These are phyloP conservation scores for Echinarachnius parma DNA, from an alignment of 53 echinoderm and acorn worm genomes.

Conservation along the genomic window DNA sequence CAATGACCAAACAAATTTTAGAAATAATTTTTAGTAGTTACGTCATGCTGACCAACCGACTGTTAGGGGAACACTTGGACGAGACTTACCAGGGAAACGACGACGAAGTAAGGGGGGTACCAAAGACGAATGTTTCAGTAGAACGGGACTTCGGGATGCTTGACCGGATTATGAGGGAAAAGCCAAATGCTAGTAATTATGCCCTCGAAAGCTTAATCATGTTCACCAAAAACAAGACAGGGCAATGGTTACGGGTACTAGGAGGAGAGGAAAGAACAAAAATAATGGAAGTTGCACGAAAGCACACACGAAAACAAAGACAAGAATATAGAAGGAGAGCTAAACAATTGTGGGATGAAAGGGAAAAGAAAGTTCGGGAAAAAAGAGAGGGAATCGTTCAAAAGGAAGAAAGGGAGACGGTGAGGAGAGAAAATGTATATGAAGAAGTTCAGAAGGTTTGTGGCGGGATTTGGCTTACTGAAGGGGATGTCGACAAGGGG, in stretches of 20 bases:
- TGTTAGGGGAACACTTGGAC: no score
- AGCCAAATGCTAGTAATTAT: constrained; percentile 35
- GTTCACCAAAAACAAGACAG: constrained; percentile 38
- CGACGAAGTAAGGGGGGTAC: no score
- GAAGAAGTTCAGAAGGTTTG: constrained; percentile 1
- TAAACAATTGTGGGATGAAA: neutral
- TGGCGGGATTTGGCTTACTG: constrained; percentile 10
- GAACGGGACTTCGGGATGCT: no score
- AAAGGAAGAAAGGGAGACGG: constrained; percentile 15
- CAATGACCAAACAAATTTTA: no score
- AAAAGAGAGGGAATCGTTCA: neutral
- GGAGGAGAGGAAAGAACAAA: neutral
- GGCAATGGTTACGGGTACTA: constrained; percentile 23
- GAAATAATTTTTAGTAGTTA: no score
- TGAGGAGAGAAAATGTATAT: constrained; percentile 5
- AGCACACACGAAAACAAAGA: constrained; percentile 8
- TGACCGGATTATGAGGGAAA: constrained; percentile 28
- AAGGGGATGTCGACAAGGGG: constrained; percentile 7
- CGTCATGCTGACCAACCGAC: no score
- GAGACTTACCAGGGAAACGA: no score
- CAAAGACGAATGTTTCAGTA: no score
- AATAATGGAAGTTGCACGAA: constrained; percentile 22
- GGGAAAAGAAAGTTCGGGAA: constrained; percentile 7
- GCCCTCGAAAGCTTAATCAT: constrained; percentile 50
- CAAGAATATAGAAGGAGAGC: neutral